These are phyloP conservation scores for Rallus limicola DNA, from an alignment of 2,113 vertebrate genomes.

Conservation along the genomic window DNA sequence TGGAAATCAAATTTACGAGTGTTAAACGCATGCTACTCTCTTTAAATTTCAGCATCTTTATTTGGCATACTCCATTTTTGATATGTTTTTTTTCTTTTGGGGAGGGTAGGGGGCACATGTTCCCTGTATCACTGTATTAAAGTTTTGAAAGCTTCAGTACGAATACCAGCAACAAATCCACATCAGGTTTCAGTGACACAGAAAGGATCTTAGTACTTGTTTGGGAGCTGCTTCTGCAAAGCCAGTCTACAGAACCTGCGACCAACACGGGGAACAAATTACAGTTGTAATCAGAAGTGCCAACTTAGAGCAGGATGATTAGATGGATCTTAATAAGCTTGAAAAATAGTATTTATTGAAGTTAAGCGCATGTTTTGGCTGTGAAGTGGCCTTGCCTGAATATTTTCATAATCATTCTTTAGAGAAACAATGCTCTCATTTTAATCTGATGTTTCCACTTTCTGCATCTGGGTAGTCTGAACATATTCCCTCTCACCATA, in stretches of 20 bases:
- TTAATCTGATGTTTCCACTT: conserved; percentile 28
- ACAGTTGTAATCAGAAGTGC: conserved; percentile 1
- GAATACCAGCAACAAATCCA: not conserved
- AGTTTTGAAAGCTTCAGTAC: not conserved
- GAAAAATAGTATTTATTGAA: conserved; percentile 23
- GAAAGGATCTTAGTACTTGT: not conserved
- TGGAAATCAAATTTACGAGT: not conserved
- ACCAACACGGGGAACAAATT: conserved; percentile 24
- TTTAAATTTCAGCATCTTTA: not conserved
- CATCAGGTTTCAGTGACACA: not conserved
- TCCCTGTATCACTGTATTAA: not conserved
- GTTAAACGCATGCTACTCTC: not conserved
- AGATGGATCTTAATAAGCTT: conserved; percentile 7
- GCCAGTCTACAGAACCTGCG: not conserved
- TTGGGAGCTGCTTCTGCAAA: not conserved
- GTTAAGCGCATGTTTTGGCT: conserved; percentile 20
- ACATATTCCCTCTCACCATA: conserved; percentile 38
- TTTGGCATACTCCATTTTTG: not conserved
- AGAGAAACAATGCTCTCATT: conserved; percentile 24
- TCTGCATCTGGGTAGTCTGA: conserved; percentile 52
- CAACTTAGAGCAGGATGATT: conserved; percentile 9
- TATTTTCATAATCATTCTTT: conserved; percentile 46
- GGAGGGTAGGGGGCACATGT: no score
- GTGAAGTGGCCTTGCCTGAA: not conserved
- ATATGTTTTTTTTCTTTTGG: not conserved